Evolutionary conservation across 1,140 invertebrate species (phyloP).

Genomic region (Amphibalanus amphitrite): DNA sequence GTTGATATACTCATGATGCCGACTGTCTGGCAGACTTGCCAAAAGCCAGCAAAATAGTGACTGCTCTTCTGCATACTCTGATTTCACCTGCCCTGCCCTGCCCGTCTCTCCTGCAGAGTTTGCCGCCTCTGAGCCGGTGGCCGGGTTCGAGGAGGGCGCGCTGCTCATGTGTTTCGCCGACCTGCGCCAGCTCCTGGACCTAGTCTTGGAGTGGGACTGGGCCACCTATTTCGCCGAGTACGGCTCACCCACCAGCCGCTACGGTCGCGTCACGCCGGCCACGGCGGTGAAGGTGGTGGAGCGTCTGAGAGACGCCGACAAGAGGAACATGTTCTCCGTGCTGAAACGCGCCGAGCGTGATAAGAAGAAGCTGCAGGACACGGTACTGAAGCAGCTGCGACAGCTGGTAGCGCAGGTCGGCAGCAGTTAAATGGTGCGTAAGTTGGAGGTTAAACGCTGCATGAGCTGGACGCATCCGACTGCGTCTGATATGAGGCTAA

Average conservation of each 20-base stretch:
- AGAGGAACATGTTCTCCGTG: conserved; percentile 84
- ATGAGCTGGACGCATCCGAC: too few species aligned
- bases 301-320: conserved; percentile 86
- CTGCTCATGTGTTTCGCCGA: conserved; percentile 78
- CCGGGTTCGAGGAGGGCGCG: conserved; percentile 63
- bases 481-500: too few species aligned
- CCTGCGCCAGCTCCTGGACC: conserved; percentile 77
- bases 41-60: too few species aligned
- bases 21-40: too few species aligned
- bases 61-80: too few species aligned
- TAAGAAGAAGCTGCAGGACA: conserved; percentile 88
- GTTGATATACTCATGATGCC: too few species aligned
- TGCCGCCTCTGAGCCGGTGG: conserved; percentile 77
- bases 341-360: conserved; percentile 88
- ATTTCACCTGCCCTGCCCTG: too few species aligned
- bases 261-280: conserved; percentile 74
- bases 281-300: conserved; percentile 82
- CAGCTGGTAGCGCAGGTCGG: conserved; percentile 13
- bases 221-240: conserved; percentile 93
- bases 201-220: conserved; percentile 94
- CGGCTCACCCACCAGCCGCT: conserved; percentile 79
- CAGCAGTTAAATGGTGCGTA: too few species aligned
- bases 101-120: conserved; percentile 42
- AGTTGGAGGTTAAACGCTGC: too few species aligned
- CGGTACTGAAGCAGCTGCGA: conserved; percentile 77